Base-by-base conservation (phyloP, 2,888 invertebrate species). In the Synergus itoensis region DNA sequence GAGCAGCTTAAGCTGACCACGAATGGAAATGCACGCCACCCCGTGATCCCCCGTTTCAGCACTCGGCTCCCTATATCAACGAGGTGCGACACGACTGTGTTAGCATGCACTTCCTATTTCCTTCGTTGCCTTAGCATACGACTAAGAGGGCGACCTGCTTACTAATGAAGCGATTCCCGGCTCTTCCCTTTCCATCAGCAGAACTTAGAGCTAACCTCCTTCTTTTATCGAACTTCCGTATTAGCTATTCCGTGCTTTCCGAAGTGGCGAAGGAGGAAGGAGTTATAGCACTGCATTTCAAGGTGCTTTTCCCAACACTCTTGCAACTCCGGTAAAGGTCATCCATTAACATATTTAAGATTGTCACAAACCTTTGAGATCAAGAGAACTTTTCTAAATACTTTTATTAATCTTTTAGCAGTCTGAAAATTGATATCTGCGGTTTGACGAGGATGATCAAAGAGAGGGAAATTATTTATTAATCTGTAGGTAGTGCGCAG, bases 1-100 rank as follows among this genome's bases (percentile, higher is more conserved):
- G n/a, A 57, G 73, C 73, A 73, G 36, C 36, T n/a, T 57, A 57
- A 73, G 73, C 73, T 73, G 40, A 76, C 73, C 62, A 48, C 75
- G n/a, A 64, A 73, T 84, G 82, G 82, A 85, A 85, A 86, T 86
- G 82, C 83, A 81, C 82, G 83, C 78, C 77, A 53, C 79, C 79
- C 82, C 81, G 80, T 81, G 80, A 77, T 77, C 69, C 75, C 64
- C 64, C 60, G 77, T 69, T 76, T 76, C 77, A 79, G 82, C 81
- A 76, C 77, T 79, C 64, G 67, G 28, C 69, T 45, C 76, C 28
- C 75, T 79, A 60, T 73, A 78, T 81, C 77, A 79, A 63, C 57
- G 60, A 81, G 73, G 77, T 77, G 67, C 67, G 65, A 48, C 62
- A 57, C 48, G 43, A 62, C 63, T 53, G 73, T 76, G 76, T 81